Percentiles rank a stretch among this genome's conserved stretches.
phyloP scores from a whole-genome alignment of 1,140 invertebrate species.

The Caerostris darwini region DNA sequence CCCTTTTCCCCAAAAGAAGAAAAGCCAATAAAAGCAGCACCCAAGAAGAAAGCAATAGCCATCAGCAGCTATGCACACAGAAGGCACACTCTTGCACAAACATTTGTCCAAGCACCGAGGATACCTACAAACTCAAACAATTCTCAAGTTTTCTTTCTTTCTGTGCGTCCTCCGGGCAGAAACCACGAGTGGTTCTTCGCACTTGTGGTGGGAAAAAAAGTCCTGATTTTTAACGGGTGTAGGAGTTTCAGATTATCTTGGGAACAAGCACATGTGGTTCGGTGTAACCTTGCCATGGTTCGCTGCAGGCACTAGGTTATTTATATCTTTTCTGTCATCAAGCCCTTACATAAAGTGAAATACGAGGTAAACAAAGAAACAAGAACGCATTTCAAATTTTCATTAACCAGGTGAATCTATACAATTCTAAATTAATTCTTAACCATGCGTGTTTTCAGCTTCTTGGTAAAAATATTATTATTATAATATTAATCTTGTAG shows the following conservation, averaged over 20 bases:
- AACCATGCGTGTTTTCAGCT: no score
- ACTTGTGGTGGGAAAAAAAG: conserved; percentile 56
- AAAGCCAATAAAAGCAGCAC: conserved; percentile 75
- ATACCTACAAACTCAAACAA: conserved; percentile 77
- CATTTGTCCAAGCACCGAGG: conserved; percentile 71
- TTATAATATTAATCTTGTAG: no score
- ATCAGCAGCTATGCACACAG: conserved; percentile 51
- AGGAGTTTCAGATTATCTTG: conserved; percentile 39
- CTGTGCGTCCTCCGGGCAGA: conserved; percentile 8
- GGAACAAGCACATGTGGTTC: not conserved
- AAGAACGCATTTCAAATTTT: no score
- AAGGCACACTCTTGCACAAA: conserved; percentile 67
- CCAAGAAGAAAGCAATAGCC: conserved; percentile 74
- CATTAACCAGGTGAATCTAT: no score
- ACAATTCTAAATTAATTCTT: no score
- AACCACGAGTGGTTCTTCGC: conserved; percentile 28
- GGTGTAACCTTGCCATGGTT: not conserved
- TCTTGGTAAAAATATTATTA: no score
- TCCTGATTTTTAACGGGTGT: conserved; percentile 30
- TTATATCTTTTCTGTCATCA: no score
- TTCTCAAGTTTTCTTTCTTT: conserved; percentile 53
- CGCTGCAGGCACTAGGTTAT: not conserved
- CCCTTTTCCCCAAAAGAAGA: conserved; percentile 41
- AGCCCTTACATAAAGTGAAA: no score
- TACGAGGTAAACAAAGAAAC: no score